Evolutionary conservation across 2,113 vertebrate genomes (phyloP), one percentile per base, ranked within the genome.

Genomic region (Mugil cephalus): DNA sequence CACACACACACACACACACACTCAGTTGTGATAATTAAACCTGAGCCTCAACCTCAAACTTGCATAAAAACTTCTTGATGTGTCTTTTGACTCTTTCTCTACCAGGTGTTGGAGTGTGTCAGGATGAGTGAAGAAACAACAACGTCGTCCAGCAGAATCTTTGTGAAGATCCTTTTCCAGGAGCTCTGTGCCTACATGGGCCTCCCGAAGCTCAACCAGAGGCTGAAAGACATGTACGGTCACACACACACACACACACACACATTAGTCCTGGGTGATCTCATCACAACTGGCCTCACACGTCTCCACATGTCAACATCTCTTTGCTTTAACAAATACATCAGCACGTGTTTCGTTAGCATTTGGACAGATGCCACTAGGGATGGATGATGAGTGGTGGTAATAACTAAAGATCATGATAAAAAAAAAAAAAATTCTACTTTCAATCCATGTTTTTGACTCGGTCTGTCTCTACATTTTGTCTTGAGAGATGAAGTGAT

Each of bases 171-270:
- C 87, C 96, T 99, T 63, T 99, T 99, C 88, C 98, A 99, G 82
- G 98, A 99, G 74, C 95, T 99, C 1, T 99, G 98, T 88, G 97
- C 98, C 92, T 99, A 99, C 82, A 97, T 99, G 98, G 98, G 98
- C 51, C 97, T 99, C 74, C 98, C 98, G 54, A 96, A 92, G 84
- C 95, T 99, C 74, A 99, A 99, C 77, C 96, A 96, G 82, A 93
- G 98, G 71, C 94, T 99, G 71, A 98, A 99, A 84, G 98, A 99
- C 85, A 82, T 82, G 98, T 99, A 94, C 79, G 96, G 92, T 56
- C 38, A 30, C 36, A 56, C 35, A 66, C 51, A 40, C 19, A 65
- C 14, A 17, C 5, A 30, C 24, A 30, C 24, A 30, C 24, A 30
- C 3, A 30, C 5, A 30, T 30, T 30, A 2, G 24, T 30, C 24